These are phyloP conservation scores for Neodiprion lecontei DNA, from an alignment of 1,140 invertebrate species.

Conservation along the genomic window DNA sequence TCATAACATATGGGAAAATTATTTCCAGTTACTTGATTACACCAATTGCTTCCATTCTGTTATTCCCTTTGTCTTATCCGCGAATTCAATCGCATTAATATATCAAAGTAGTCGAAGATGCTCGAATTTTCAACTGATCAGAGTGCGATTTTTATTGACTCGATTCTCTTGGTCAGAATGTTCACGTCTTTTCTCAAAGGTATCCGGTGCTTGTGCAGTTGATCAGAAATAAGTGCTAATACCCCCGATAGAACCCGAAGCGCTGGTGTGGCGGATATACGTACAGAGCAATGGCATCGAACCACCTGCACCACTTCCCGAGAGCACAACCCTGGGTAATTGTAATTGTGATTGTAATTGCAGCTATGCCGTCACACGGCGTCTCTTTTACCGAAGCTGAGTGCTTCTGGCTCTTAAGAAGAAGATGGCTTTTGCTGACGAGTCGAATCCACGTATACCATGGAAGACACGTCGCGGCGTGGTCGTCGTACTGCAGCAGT, in stretches of 20 bases:
- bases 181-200: no score
- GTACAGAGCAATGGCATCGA: not conserved
- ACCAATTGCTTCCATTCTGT: not conserved
- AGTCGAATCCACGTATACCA: not conserved
- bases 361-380: not conserved
- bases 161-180: no score
- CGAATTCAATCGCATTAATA: no score
- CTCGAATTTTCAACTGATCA: no score
- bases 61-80: no score
- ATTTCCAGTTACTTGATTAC: not conserved
- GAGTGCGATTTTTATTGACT: no score
- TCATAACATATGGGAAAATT: not conserved
- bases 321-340: not conserved
- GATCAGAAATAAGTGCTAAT: no score
- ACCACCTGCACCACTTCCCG: not conserved
- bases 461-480: not conserved
- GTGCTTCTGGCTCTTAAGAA: constrained; percentile 1
- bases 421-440: not conserved
- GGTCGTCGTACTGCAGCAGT: not conserved
- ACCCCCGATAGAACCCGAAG: no score
- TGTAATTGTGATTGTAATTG: constrained; percentile 5
- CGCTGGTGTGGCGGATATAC: no score
- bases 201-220: no score
- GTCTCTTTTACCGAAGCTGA: not conserved
- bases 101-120: no score